Conservation (phyloP, 2,888 invertebrate species). For the Agonopterix subpropinquella region DNA sequence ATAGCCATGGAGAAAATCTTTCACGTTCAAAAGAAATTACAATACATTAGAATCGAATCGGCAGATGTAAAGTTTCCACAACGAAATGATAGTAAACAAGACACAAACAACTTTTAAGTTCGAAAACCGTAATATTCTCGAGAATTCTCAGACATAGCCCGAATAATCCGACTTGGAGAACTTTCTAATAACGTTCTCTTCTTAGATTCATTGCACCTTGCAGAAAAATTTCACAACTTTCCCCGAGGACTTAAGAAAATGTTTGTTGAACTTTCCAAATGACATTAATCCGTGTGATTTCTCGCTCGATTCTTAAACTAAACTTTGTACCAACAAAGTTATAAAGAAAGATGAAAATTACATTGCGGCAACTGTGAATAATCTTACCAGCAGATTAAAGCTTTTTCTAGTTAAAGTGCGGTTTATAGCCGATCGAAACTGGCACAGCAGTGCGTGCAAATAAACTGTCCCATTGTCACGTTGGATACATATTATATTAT, state of each 20-base stretch:
- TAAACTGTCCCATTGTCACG: no score
- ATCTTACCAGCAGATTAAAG: not conserved
- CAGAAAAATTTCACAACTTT: slow-evolving; percentile 53
- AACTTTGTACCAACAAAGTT: slow-evolving; percentile 1
- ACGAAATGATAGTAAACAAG: slow-evolving; percentile 10
- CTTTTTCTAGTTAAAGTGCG: not conserved
- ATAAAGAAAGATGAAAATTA: no score
- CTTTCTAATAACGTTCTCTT: slow-evolving; percentile 57
- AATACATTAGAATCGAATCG: no score
- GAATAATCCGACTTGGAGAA: slow-evolving; percentile 51
- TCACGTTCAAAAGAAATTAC: not conserved
- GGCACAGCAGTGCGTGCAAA: no score
- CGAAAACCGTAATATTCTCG: slow-evolving; percentile 34
- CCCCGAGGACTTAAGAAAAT: slow-evolving; percentile 35
- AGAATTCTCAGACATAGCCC: slow-evolving; percentile 31
- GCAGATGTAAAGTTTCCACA: not conserved
- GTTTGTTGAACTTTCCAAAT: slow-evolving; percentile 53
- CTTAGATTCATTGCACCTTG: slow-evolving; percentile 64
- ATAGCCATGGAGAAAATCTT: no score
- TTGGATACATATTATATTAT: no score
- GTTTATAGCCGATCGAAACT: no score
- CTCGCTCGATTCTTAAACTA: slow-evolving; percentile 27
- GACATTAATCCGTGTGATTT: slow-evolving; percentile 54
- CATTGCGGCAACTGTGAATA: no score
- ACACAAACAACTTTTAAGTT: slow-evolving; percentile 9